A percentile compares a stretch with the other conserved stretches of the same genome.
Conservation (phyloP, 92 coral and sea anemone species). For the Scolanthus callimorphus region DNA sequence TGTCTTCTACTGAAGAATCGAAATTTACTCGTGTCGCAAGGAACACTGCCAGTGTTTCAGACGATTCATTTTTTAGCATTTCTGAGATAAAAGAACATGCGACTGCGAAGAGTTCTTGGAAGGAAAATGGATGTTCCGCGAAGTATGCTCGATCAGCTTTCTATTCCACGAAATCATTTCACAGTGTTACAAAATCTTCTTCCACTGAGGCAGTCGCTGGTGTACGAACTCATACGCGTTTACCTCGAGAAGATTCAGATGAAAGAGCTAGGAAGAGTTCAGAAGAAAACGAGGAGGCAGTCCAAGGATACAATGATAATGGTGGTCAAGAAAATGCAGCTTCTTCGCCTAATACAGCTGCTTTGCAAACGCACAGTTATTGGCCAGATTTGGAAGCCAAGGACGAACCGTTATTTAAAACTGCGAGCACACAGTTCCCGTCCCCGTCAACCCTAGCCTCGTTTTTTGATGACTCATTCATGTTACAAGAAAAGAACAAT, state of each 20-base stretch:
- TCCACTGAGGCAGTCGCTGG: neutral
- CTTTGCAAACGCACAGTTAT: too few relatives aligned
- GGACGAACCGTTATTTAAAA: too few relatives aligned
- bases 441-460: neutral
- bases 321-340: neutral
- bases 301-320: neutral
- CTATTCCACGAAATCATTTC: neutral
- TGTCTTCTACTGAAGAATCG: too few relatives aligned
- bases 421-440: neutral
- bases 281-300: neutral
- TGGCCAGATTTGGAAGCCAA: too few relatives aligned
- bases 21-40: too few relatives aligned
- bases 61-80: constrained; percentile 10
- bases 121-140: neutral
- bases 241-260: neutral
- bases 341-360: too few relatives aligned
- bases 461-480: neutral
- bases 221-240: neutral
- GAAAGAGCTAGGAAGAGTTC: neutral
- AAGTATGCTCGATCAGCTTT: neutral
- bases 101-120: neutral
- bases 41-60: too few relatives aligned
- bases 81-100: neutral
- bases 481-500: neutral
- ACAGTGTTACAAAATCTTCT: neutral